These are phyloP conservation scores for Disparrhopalites patrizii DNA, from an alignment of 2,888 invertebrate species.

Conservation along the genomic window DNA sequence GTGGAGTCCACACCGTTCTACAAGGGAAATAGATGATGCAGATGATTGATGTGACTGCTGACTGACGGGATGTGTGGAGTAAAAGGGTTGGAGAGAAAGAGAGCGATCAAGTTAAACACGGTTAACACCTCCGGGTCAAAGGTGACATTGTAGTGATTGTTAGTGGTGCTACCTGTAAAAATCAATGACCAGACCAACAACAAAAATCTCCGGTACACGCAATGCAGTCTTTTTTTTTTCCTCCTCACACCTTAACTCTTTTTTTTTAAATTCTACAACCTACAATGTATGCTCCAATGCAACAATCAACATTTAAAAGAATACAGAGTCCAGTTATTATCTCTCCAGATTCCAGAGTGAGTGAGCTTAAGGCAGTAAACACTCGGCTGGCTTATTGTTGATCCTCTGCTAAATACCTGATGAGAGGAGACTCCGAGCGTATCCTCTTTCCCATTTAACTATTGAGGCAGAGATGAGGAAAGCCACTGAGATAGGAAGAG, in stretches of 20 bases:
- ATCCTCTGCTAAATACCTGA: too few relatives aligned
- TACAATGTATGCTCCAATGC: too few relatives aligned
- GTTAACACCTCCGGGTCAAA: constrained; percentile 26
- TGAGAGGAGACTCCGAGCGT: too few relatives aligned
- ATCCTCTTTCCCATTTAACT: background rate
- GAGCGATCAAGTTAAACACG: constrained; percentile 24
- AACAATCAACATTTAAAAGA: too few relatives aligned
- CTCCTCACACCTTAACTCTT: too few relatives aligned
- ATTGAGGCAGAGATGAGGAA: too few relatives aligned
- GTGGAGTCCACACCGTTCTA: background rate
- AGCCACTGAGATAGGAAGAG: background rate
- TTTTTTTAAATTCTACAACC: too few relatives aligned
- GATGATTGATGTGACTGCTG: constrained; percentile 23
- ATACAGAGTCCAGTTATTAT: constrained; percentile 2
- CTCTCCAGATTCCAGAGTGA: background rate
- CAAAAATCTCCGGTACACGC: constrained; percentile 7
- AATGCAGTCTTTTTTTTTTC: constrained; percentile 1
- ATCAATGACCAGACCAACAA: constrained; percentile 13
- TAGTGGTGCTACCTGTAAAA: constrained; percentile 16
- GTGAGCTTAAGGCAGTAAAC: too few relatives aligned
- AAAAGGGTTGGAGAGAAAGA: background rate
- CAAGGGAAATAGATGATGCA: constrained; percentile 17
- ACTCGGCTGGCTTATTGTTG: too few relatives aligned
- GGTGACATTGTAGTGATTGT: constrained; percentile 22
- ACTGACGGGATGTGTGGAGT: background rate